phyloP scores from a whole-genome alignment of 2,797 vertebrate genomes.

The Antrozous pallidus region DNA sequence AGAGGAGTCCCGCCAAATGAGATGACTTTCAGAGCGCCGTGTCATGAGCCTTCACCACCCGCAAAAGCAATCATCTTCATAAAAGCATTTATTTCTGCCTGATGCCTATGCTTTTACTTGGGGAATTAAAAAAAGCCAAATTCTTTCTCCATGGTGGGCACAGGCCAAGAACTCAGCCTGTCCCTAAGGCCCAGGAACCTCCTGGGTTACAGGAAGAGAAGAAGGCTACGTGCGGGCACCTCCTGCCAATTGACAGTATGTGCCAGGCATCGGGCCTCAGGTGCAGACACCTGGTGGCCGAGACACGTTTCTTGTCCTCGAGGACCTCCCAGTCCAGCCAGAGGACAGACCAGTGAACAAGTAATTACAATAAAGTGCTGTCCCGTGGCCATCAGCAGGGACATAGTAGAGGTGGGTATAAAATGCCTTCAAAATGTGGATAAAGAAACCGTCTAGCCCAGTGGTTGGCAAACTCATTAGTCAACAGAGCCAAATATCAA shows the following conservation, averaged over 20 bases:
- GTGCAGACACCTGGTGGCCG: background rate
- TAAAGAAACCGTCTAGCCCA: background rate
- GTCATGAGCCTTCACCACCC: background rate
- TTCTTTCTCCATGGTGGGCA: background rate
- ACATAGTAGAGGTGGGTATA: background rate
- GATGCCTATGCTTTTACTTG: background rate
- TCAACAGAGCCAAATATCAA: no score
- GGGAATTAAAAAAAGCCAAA: background rate
- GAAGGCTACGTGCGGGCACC: background rate
- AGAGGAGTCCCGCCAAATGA: background rate
- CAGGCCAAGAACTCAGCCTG: background rate
- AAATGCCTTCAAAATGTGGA: background rate
- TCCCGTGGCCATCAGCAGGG: background rate
- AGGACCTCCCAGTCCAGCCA: background rate
- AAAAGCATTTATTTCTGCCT: background rate
- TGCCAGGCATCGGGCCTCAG: no score
- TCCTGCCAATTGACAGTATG: background rate
- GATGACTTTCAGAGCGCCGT: background rate
- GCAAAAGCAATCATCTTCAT: background rate
- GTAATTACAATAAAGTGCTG: background rate
- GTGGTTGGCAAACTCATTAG: no score
- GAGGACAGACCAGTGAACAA: background rate
- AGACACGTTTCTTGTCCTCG: background rate
- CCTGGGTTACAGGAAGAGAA: background rate
- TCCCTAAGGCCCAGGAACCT: background rate